Evolutionary conservation across 2,797 vertebrate species (phyloP), one percentile per base, ranked within the genome.

Genomic region (Enteromius argenteus): DNA sequence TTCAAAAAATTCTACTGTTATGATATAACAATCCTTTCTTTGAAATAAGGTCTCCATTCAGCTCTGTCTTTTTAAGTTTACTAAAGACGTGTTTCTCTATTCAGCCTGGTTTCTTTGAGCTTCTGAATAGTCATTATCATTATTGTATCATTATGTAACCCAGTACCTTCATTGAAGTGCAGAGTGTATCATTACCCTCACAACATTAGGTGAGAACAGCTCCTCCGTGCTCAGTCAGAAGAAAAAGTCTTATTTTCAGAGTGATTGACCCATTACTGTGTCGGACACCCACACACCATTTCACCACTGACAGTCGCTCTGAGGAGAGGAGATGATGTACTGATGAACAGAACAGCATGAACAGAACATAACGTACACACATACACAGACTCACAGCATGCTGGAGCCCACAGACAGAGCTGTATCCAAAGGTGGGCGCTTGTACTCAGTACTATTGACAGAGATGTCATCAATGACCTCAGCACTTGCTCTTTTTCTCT

Each of bases 271-370:
- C 68, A 79, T 69, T 67, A 86, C 60, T 68, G 17, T 78, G 30
- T 77, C 9, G 46, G 78, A 58, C 86, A 86, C 88, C 78, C 84
- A 87, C 88, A 79, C 80, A 71, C 78, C 80, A 77, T 64, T 79
- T 58, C 73, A 79, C 77, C 67, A 79, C 17, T 84, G 80, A 66
- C 53, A 42, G 79, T 68, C 21, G 4, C 71, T 37, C 66, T 72
- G 71, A 84, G 58, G 32, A 81, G 66, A 79, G 72, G 62, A 83
- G 79, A 79, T 87, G 79, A 86, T 87, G 86, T 86, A 85, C 84
- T 67, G 60, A 68, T 58, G 58, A 86, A 62, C 62, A 80, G 88
- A 83, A 86, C 88, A 89, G 73, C 62, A 72, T 80, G 84, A 87
- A 77, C 69, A 75, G 85, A 89, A 80, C 86, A 87, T 68, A 68